Evolutionary conservation across 2,888 invertebrate species (phyloP).

Genomic region (Aleiodes testaceus): DNA sequence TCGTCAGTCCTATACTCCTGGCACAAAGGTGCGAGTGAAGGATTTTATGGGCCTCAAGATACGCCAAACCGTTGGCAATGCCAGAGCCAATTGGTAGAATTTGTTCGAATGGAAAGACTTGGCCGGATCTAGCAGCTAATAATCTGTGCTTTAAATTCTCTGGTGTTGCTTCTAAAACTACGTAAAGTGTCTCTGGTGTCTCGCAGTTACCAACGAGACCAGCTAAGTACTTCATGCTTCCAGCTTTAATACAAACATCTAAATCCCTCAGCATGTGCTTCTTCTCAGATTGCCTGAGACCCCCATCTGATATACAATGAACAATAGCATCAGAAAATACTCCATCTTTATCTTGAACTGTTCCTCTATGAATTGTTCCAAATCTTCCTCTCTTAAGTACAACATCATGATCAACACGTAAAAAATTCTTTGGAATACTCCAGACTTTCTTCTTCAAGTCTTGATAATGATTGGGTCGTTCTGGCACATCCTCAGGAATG

Average conservation of each 20-base stretch:
- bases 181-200: constrained; percentile 82
- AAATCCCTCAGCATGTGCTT: constrained; percentile 81
- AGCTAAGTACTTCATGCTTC: constrained; percentile 82
- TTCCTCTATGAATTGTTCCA: constrained; percentile 84
- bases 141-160: constrained; percentile 82
- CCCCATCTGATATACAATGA: constrained; percentile 79
- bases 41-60: constrained; percentile 75
- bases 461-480: constrained; percentile 81
- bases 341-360: constrained; percentile 77
- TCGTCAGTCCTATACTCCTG: constrained; percentile 81
- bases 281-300: constrained; percentile 75
- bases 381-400: constrained; percentile 82
- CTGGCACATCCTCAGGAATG: constrained; percentile 81
- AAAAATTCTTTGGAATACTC: constrained; percentile 81
- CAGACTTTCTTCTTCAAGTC: constrained; percentile 84
- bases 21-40: constrained; percentile 84
- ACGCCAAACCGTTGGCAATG: constrained; percentile 73
- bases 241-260: constrained; percentile 81
- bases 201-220: constrained; percentile 87
- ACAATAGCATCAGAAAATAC: constrained; percentile 76
- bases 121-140: constrained; percentile 63
- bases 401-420: constrained; percentile 82
- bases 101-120: constrained; percentile 64
- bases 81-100: constrained; percentile 72
- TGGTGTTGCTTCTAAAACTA: constrained; percentile 82